Percentiles rank a stretch among this genome's conserved stretches.
phyloP scores from a whole-genome alignment of 92 coral and sea anemone species.

The Pocillopora meandrina region DNA sequence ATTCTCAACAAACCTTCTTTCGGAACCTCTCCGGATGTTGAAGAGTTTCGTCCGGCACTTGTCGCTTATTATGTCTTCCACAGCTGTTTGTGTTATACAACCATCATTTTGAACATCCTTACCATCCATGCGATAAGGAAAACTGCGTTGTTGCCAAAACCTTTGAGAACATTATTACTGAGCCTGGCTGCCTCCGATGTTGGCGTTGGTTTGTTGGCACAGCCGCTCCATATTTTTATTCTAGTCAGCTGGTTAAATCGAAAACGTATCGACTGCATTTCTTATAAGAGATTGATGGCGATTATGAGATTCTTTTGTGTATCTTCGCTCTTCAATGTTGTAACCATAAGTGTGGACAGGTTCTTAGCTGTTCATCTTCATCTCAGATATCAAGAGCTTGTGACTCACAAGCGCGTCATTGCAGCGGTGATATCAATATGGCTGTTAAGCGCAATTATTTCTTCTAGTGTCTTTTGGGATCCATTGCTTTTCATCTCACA shows the following conservation, averaged over 20 bases:
- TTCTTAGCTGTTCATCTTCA: slow-evolving; percentile 30
- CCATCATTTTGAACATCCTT: too few species aligned
- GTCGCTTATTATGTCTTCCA: too few species aligned
- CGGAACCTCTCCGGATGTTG: too few species aligned
- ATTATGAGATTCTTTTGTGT: not conserved
- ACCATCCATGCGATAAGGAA: too few species aligned
- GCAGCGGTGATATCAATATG: slow-evolving; percentile 5
- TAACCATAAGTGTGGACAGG: slow-evolving; percentile 23
- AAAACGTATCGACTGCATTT: too few species aligned
- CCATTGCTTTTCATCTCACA: not conserved
- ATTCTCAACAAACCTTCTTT: too few species aligned
- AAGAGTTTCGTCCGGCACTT: too few species aligned
- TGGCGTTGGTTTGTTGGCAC: not conserved
- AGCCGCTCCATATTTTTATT: slow-evolving; percentile 7
- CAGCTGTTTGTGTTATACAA: too few species aligned
- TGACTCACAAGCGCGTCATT: slow-evolving; percentile 8
- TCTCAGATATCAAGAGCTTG: slow-evolving; percentile 28
- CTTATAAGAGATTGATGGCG: not conserved
- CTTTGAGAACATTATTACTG: too few species aligned
- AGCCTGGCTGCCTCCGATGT: too few species aligned
- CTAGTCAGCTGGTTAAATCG: too few species aligned
- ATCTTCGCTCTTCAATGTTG: slow-evolving; percentile 27
- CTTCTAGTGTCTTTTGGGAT: not conserved
- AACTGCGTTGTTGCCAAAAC: too few species aligned
- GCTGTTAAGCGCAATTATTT: slow-evolving; percentile 13